Evolutionary conservation across 2,888 invertebrate genomes (phyloP), one percentile per base, ranked within the genome.

Genomic region (Macrosiphum euphorbiae): DNA sequence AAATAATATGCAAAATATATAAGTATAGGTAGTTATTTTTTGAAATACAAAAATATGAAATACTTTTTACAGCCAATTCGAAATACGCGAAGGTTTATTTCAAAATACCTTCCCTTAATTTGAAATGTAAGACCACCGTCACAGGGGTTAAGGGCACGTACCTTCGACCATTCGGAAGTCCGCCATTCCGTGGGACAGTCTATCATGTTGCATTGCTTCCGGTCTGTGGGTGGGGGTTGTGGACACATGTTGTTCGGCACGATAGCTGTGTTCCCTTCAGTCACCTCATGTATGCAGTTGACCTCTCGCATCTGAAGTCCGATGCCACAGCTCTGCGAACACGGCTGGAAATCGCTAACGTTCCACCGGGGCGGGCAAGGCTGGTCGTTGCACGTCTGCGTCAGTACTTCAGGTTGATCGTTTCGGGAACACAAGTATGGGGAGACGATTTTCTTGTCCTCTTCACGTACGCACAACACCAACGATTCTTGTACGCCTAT

Each of bases 191-290:
- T 98, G 0, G 99, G 98, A 95, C 99, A 99, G 96, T 99, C 98
- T 94, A 98, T 96, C 0, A 98, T 98, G 96, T 99, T 99, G 96
- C 99, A 99, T 95, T 98, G 98, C 96, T 98, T 98, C 1, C 98
- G 96, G 95, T 98, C 98, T 0, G 97, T 97, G 0, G 99, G 99
- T 0, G 98, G 97, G 0, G 99, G 98, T 95, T 98, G 98, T 0
- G 98, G 98, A 95, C 99, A 99, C 97, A 98, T 98, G 95, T 97
- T 98, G 96, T 98, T 98, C 0, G 99, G 98, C n/a, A 99, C 98
- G 24, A 98, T 97, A 95, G 99, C 98, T 0, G 98, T 98, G 95
- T 98, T 99, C 78, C 98, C 98, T 90, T 98, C 97, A 0, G 98
- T 98, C 91, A 98, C 98, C 96, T 97, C 97, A 95, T 98, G 98